Evolutionary conservation across 2,797 vertebrate species (phyloP), one percentile per base, ranked within the genome.

Genomic region (Neosilurus mollespiculum): DNA sequence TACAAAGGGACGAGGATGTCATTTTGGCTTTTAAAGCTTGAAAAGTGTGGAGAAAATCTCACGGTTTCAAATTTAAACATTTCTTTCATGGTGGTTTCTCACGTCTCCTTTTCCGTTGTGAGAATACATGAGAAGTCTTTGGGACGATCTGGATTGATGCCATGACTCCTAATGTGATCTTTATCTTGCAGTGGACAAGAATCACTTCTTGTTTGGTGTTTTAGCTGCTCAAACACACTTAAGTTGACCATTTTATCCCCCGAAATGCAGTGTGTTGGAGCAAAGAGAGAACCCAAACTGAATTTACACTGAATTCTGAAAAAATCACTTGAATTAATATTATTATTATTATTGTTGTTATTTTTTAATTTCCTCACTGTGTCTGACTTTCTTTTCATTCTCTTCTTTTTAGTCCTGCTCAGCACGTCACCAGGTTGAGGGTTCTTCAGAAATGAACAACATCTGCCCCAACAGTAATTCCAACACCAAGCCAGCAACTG

Each of bases 401-500:
- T 30, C 76, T 26, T 75, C 43, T 9, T 66, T 24, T 14, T 59
- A 86, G 84, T 58, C 75, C 59, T 83, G 83, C 75, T 81, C 86
- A 89, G 88, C 91, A 62, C 90, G 90, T 78, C 85, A 88, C 67
- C 81, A 84, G 81, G 89, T 85, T 81, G 91, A 93, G 37, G 43
- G 81, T 53, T 87, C 91, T 30, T 85, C 89, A 81, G 86, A 81
- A 89, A 94, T 93, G 58, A 93, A 94, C 51, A 90, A 90, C 81
- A 88, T 89, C 83, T 87, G 88, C 80, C 89, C 93, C 81, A 91
- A 92, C 82, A 90, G 89, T 91, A 91, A 89, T 88, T 89, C 90
- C 20, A 20, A 61, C 80, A 89, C 90, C 82, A 93, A 91, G 89
- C 90, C 90, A 82, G 92, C 89, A 83, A 59, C 85, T 80, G 86